Percentiles rank a stretch among this genome's conserved stretches.
phyloP scores from a whole-genome alignment of 64 coral and sea anemone species.

The Montipora foliosa region DNA sequence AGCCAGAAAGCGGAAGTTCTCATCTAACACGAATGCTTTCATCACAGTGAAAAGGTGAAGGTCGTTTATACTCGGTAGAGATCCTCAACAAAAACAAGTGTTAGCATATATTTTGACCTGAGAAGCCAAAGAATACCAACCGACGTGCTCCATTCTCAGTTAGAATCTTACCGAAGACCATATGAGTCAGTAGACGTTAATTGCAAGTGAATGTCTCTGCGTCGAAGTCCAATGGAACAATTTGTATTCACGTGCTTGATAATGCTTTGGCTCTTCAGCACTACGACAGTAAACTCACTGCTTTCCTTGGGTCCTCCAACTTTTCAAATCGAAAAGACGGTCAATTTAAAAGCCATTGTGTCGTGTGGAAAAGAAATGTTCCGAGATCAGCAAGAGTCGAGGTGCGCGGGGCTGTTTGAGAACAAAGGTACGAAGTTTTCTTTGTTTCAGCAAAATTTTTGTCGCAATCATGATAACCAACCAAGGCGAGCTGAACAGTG shows the following conservation, averaged over 20 bases:
- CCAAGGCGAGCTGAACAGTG: not conserved
- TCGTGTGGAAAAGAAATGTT: conserved; percentile 19
- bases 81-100: conserved; percentile 44
- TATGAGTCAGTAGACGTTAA: not conserved
- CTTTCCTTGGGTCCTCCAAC: not conserved
- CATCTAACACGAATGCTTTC: conserved; percentile 22
- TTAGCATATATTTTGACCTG: not conserved
- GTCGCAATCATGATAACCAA: not conserved
- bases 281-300: not conserved
- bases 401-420: not conserved
- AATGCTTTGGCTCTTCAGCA: not conserved
- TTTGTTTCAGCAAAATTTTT: not conserved
- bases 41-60: conserved; percentile 3
- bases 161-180: not conserved
- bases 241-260: conserved; percentile 16
- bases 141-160: not conserved
- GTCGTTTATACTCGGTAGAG: too few relatives aligned
- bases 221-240: not conserved
- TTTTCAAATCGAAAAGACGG: conserved; percentile 1
- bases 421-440: conserved; percentile 1
- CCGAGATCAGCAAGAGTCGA: not conserved
- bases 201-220: not conserved
- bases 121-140: not conserved
- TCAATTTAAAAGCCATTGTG: not conserved
- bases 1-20: conserved; percentile 30